Conservation (phyloP, 2,888 invertebrate species). For the Ochlodes sylvanus region DNA sequence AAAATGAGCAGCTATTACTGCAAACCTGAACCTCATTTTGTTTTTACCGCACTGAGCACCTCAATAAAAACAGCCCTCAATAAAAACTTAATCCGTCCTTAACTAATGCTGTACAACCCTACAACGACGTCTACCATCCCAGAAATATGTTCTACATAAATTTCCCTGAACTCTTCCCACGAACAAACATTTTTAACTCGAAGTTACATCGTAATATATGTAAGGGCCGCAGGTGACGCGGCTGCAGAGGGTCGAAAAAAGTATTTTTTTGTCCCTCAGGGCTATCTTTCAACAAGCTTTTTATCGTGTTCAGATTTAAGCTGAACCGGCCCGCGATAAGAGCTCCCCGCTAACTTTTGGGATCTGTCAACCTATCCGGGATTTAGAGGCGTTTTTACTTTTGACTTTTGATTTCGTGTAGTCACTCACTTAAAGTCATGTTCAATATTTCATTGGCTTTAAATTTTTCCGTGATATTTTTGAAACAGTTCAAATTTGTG, state of each 20-base stretch:
- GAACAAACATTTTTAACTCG: slow-evolving; percentile 30
- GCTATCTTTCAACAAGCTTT: slow-evolving; percentile 49
- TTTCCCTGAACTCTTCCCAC: slow-evolving; percentile 15
- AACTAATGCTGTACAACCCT: no score
- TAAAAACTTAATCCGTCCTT: neutral
- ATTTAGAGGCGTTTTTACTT: slow-evolving; percentile 16
- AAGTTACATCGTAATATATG: slow-evolving; percentile 28
- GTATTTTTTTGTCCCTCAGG: slow-evolving; percentile 49
- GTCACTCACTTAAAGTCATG: neutral
- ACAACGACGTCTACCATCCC: neutral
- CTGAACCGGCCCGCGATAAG: slow-evolving; percentile 16
- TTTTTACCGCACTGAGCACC: no score
- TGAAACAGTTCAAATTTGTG: no score
- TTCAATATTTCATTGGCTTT: no score
- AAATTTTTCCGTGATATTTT: no score
- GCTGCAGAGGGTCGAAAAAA: slow-evolving; percentile 43
- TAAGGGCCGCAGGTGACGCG: slow-evolving; percentile 44
- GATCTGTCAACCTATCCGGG: slow-evolving; percentile 22
- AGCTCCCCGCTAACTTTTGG: slow-evolving; percentile 11
- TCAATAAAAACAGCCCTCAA: neutral
- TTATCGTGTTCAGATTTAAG: slow-evolving; percentile 47
- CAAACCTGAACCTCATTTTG: no score
- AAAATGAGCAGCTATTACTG: no score
- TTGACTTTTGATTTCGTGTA: slow-evolving; percentile 13
- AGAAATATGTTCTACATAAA: slow-evolving; percentile 28